phyloP scores from a whole-genome alignment of 1,140 invertebrate genomes.

The Drosophila yakuba region DNA sequence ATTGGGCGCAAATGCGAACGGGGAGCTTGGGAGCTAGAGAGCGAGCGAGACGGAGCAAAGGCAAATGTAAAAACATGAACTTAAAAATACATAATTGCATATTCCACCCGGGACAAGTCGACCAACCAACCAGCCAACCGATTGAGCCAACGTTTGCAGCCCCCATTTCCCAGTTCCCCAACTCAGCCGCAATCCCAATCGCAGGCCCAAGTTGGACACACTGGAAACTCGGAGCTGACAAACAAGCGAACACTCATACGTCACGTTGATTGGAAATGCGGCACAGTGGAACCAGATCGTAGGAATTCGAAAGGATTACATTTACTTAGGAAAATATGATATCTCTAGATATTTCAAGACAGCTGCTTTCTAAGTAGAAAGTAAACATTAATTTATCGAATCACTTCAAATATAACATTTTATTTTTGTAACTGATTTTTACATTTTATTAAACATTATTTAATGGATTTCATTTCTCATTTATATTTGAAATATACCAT shows the following conservation, averaged over 20 bases:
- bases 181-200: constrained; percentile 16
- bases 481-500: neutral
- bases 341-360: too few species aligned
- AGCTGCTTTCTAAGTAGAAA: too few species aligned
- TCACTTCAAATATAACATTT: too few species aligned
- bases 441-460: too few species aligned
- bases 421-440: too few species aligned
- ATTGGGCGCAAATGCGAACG: constrained; percentile 71
- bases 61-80: constrained; percentile 79
- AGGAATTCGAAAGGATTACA: neutral
- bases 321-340: too few species aligned
- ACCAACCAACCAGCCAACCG: constrained; percentile 16
- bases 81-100: constrained; percentile 84
- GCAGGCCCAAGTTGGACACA: constrained; percentile 59
- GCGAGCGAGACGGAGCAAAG: constrained; percentile 42
- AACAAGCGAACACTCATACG: constrained; percentile 79
- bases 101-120: constrained; percentile 59
- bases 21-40: neutral
- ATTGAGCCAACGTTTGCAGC: constrained; percentile 35
- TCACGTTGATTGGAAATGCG: constrained; percentile 67
- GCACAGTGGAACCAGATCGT: constrained; percentile 38
- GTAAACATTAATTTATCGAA: too few species aligned
- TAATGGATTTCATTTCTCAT: too few species aligned
- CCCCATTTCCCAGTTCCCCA: constrained; percentile 25
- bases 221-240: constrained; percentile 62